A percentile compares a stretch with the other conserved stretches of the same genome.
Evolutionary conservation across 2,113 vertebrate genomes (phyloP).

Genomic region (Ramphastos sulfuratus): DNA sequence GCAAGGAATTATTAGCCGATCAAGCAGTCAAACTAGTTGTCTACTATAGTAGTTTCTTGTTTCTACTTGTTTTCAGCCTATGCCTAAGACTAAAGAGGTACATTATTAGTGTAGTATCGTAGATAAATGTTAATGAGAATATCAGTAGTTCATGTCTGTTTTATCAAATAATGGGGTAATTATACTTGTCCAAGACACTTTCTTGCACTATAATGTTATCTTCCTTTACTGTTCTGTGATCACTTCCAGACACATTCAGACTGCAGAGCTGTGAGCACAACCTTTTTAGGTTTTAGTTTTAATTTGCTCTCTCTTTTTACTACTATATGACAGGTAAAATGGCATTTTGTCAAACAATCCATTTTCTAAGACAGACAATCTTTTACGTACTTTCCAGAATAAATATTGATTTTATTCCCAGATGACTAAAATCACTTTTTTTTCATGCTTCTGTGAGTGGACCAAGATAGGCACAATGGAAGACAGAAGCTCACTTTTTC

Average conservation of each 20-base stretch:
- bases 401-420: not conserved
- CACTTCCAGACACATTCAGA: not conserved
- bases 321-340: not conserved
- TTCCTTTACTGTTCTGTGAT: not conserved
- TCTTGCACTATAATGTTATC: not conserved
- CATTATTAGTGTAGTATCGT: not conserved
- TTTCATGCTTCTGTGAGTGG: not conserved
- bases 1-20: not conserved
- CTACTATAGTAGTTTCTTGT: not conserved
- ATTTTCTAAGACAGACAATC: not conserved
- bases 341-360: not conserved
- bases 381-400: not conserved
- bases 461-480: not conserved
- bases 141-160: not conserved
- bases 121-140: not conserved
- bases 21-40: not conserved
- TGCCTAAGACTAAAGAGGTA: not conserved
- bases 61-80: not conserved
- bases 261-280: not conserved
- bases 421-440: not conserved
- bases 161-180: not conserved
- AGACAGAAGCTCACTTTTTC: not conserved
- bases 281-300: not conserved
- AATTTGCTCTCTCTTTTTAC: not conserved
- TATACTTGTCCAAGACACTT: not conserved